Conservation (phyloP, 92 coral and sea anemone genomes). For the Meandrina meandrites region DNA sequence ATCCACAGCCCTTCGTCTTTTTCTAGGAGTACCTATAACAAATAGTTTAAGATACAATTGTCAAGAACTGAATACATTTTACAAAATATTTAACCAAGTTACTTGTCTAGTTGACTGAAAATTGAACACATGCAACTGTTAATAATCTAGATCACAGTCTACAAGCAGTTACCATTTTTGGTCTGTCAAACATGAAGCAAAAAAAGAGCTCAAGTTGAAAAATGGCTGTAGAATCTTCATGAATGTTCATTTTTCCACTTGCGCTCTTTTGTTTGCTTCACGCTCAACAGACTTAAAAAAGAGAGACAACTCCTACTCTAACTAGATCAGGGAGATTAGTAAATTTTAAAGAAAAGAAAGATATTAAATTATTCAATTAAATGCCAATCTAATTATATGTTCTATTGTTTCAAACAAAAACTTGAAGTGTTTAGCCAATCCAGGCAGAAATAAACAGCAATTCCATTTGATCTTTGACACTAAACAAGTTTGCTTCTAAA, state of each 20-base stretch:
- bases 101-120: not conserved
- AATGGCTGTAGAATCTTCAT: too few relatives aligned
- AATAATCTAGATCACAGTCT: too few relatives aligned
- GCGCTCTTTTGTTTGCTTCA: too few relatives aligned
- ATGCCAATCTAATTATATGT: not conserved
- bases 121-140: not conserved
- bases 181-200: too few relatives aligned
- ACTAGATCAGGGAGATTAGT: not conserved
- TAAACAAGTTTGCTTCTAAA: not conserved
- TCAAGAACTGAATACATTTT: not conserved
- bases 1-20: slow-evolving; percentile 75
- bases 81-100: too few relatives aligned
- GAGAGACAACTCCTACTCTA: not conserved
- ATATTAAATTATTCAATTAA: not conserved
- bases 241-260: too few relatives aligned
- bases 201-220: too few relatives aligned
- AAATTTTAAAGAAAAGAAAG: not conserved
- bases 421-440: not conserved
- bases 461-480: not conserved
- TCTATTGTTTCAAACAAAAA: not conserved
- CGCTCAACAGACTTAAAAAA: too few relatives aligned
- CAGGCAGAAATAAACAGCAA: not conserved
- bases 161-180: too few relatives aligned
- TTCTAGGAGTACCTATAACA: slow-evolving; percentile 65
- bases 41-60: not conserved